Base-by-base conservation (phyloP, 2,888 invertebrate genomes). In the Gortyna flavago region DNA sequence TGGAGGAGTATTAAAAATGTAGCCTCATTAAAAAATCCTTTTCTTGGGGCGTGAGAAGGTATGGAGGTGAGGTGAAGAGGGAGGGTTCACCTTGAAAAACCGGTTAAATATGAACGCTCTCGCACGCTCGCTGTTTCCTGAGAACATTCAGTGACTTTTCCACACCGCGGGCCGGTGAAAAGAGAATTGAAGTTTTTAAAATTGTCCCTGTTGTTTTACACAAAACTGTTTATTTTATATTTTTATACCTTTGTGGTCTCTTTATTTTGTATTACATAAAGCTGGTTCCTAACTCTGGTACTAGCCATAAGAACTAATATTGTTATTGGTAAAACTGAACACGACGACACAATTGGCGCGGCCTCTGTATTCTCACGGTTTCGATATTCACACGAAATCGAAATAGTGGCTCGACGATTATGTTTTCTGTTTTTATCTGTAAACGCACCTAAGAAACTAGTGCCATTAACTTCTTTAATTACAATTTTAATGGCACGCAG, bases 61-160 rank as follows among this genome's bases (percentile, higher is more conserved):
- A 59, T 51, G 54, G 65, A 57, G 38, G 68, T 5, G 48, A 41
- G 61, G 59, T 51, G 41, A 29, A 61, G 13, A 35, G 72, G 62
- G 62, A 21, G 69, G 72, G 59, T 44, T 64, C 51, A 71, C 73
- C 87, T 85, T 87, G 85, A 89, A 89, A 88, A 89, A 83, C 67
- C 72, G 76, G 83, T 89, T 85, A 89, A 89, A 89, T 89, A 89
- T 89, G 90, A 87, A 89, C 76, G 85, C 78, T 79, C 72, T 82
- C 86, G 79, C 75, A 79, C 80, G 80, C 79, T 74, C 59, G 67
- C 66, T 71, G 59, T 72, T 72, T 51, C 67, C 59, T 72, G 72
- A 75, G 65, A 84, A 79, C 75, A 80, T 72, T 65, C 54, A 48
- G 48, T 79, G 76, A 75, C 78, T 81, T 80, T 72, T 48, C 16